phyloP scores from a whole-genome alignment of 2,888 invertebrate genomes.

The Cataglyphis cursor region DNA sequence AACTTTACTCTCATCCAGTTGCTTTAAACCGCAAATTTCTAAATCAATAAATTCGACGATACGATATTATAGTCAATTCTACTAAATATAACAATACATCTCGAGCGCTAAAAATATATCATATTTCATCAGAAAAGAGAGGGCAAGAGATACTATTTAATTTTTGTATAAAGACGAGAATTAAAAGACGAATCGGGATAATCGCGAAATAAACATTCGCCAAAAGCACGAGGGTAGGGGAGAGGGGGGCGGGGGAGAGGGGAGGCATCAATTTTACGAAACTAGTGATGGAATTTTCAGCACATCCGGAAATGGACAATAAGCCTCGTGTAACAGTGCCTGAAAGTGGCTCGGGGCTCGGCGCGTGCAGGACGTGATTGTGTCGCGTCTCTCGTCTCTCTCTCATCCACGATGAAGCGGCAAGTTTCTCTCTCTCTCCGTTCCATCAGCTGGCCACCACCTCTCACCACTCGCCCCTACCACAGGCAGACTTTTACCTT shows the following conservation, averaged over 20 bases:
- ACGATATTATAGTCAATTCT: neutral
- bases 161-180: neutral
- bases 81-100: neutral
- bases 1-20: neutral
- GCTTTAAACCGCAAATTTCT: neutral
- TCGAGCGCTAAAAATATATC: neutral
- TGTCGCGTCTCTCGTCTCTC: slow-evolving; percentile 78
- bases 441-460: slow-evolving; percentile 63
- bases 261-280: neutral
- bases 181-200: neutral
- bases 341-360: slow-evolving; percentile 84
- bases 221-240: neutral
- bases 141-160: neutral
- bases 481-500: slow-evolving; percentile 69
- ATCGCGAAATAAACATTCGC: neutral
- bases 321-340: slow-evolving; percentile 83
- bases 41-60: neutral
- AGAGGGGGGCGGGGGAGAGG: no score
- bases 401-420: slow-evolving; percentile 35
- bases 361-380: slow-evolving; percentile 87
- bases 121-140: neutral
- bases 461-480: slow-evolving; percentile 72
- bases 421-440: slow-evolving; percentile 51
- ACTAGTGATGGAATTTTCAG: neutral
- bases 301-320: slow-evolving; percentile 56